Percentiles rank a stretch among this genome's conserved stretches.
phyloP scores from a whole-genome alignment of 1,140 invertebrate species.

The Heliconius melpomene region DNA sequence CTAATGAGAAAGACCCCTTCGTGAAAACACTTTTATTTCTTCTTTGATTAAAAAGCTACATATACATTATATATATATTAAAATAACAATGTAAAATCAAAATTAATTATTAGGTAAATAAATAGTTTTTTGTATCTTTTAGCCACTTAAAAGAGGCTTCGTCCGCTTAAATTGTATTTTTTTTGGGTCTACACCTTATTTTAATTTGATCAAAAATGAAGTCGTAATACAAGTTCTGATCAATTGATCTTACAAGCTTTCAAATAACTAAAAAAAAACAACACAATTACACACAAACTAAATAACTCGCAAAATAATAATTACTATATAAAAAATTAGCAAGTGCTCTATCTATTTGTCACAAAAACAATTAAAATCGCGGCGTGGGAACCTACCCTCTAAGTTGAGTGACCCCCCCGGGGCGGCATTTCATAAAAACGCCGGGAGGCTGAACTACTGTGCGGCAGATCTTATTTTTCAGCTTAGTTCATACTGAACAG shows the following conservation, averaged over 20 bases:
- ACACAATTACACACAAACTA: no score
- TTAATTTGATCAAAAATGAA: no score
- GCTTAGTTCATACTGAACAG: conserved; percentile 33
- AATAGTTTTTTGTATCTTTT: no score
- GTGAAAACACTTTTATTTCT: not conserved
- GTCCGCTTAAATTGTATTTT: no score
- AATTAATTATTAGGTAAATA: no score
- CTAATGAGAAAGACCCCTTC: not conserved
- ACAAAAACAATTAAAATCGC: conserved; percentile 28
- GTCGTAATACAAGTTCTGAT: no score
- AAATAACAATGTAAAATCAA: not conserved
- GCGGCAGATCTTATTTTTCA: conserved; percentile 57
- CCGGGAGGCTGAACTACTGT: conserved; percentile 52
- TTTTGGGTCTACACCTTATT: no score
- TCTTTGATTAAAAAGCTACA: not conserved
- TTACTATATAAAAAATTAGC: not conserved
- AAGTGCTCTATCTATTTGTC: not conserved
- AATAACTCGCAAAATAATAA: not conserved
- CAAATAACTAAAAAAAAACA: no score
- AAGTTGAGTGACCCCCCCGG: conserved; percentile 60
- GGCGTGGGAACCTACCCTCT: conserved; percentile 48
- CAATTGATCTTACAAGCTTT: no score
- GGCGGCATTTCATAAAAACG: conserved; percentile 57
- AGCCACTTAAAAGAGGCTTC: no score
- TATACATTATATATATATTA: not conserved